Conservation (phyloP, 2,888 invertebrate genomes). For the Ichneumon xanthorius region DNA sequence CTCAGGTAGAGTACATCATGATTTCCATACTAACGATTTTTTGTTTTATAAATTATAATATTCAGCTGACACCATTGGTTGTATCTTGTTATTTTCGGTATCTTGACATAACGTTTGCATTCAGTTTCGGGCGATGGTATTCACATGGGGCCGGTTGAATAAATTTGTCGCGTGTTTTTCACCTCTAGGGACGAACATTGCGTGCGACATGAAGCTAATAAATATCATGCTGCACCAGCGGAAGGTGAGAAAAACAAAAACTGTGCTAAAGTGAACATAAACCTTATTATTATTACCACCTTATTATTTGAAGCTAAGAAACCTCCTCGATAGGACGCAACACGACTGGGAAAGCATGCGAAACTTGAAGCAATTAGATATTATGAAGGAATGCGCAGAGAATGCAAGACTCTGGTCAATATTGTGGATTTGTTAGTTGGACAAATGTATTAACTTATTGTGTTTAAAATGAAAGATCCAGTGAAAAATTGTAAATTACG, state of each 20-base stretch:
- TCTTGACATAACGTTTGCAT: not conserved
- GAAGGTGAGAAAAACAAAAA: not conserved
- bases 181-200: not conserved
- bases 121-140: not conserved
- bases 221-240: not conserved
- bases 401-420: not conserved
- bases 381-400: not conserved
- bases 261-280: not conserved
- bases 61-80: too few relatives aligned
- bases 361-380: not conserved
- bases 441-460: not conserved
- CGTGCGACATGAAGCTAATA: not conserved
- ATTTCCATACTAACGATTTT: too few relatives aligned
- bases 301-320: not conserved
- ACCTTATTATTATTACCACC: not conserved
- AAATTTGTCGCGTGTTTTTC: not conserved
- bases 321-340: not conserved
- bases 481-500: not conserved
- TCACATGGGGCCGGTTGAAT: not conserved
- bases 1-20: too few relatives aligned
- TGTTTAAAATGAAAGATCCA: not conserved
- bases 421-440: not conserved
- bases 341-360: not conserved
- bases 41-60: too few relatives aligned
- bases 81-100: not conserved